A percentile compares a stretch with the other conserved stretches of the same genome.
Conservation (phyloP, 2,797 vertebrate species). For the Strix occidentalis region DNA sequence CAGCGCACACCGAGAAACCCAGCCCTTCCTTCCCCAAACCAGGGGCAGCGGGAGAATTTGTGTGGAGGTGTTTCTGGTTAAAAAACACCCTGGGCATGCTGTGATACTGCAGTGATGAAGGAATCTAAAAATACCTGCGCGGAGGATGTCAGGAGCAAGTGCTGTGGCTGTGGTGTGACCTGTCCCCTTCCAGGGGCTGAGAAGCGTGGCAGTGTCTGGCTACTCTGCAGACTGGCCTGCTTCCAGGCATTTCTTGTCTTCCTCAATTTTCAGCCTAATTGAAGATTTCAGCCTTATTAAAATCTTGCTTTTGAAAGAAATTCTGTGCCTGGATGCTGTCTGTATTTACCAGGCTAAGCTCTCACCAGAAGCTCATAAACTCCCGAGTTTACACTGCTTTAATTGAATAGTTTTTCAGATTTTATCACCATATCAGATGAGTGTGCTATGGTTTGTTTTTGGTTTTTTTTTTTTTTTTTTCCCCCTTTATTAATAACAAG, state of each 20-base stretch:
- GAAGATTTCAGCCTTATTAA: conserved; percentile 12
- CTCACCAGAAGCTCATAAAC: neutral
- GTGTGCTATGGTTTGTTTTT: neutral
- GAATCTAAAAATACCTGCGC: neutral
- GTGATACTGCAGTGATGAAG: neutral
- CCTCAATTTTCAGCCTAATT: neutral
- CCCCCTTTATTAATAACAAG: neutral
- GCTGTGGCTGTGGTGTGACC: neutral
- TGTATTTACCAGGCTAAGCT: conserved; percentile 20
- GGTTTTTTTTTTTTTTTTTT: too few species aligned
- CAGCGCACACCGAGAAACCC: neutral
- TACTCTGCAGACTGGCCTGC: neutral
- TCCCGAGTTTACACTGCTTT: conserved; percentile 1
- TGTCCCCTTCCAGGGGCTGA: neutral
- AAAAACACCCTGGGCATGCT: neutral
- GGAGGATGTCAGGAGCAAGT: neutral
- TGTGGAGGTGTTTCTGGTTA: neutral
- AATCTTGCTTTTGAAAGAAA: conserved; percentile 25
- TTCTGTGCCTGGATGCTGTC: conserved; percentile 2
- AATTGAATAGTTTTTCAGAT: neutral
- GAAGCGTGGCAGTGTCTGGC: neutral
- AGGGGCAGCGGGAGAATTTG: neutral
- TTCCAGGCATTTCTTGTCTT: neutral
- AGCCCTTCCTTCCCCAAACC: neutral
- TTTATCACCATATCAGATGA: conserved; percentile 13